These are phyloP conservation scores for Machimus atricapillus DNA, from an alignment of 2,888 invertebrate genomes.

Conservation along the genomic window DNA sequence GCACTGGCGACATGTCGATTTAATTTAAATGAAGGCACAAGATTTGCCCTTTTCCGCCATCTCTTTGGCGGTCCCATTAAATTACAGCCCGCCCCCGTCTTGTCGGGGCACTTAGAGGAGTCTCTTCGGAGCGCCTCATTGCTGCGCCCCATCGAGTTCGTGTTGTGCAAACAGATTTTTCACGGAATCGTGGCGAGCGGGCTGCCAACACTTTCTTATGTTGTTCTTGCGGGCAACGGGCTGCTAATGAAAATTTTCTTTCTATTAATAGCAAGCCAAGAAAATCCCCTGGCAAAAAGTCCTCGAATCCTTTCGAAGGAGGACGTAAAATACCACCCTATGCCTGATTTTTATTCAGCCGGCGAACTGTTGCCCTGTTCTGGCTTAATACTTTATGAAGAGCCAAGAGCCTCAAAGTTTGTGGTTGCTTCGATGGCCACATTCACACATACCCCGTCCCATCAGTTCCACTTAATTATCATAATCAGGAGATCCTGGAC, in stretches of 20 bases:
- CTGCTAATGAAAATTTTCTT: conserved; percentile 36
- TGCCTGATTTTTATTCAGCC: conserved; percentile 19
- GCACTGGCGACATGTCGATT: conserved; percentile 42
- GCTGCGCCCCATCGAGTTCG: background rate
- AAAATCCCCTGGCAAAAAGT: conserved; percentile 14
- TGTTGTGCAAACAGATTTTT: background rate
- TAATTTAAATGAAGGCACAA: conserved; percentile 36
- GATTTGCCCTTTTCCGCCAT: background rate
- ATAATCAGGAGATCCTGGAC: conserved; percentile 27
- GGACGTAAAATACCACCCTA: background rate
- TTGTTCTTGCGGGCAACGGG: background rate
- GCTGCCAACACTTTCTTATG: conserved; percentile 4
- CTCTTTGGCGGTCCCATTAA: background rate
- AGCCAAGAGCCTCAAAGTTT: background rate
- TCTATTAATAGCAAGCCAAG: conserved; percentile 33
- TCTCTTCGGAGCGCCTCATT: background rate
- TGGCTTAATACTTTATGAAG: conserved; percentile 1
- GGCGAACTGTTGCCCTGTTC: background rate
- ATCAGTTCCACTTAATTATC: conserved; percentile 18
- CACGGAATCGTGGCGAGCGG: background rate
- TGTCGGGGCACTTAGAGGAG: background rate
- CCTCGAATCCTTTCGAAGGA: conserved; percentile 5
- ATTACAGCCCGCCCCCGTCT: background rate
- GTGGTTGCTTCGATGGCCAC: background rate
- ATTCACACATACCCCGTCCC: background rate